Evolutionary conservation across 2,113 vertebrate species (phyloP).

Genomic region (Hirundichthys speculiger): DNA sequence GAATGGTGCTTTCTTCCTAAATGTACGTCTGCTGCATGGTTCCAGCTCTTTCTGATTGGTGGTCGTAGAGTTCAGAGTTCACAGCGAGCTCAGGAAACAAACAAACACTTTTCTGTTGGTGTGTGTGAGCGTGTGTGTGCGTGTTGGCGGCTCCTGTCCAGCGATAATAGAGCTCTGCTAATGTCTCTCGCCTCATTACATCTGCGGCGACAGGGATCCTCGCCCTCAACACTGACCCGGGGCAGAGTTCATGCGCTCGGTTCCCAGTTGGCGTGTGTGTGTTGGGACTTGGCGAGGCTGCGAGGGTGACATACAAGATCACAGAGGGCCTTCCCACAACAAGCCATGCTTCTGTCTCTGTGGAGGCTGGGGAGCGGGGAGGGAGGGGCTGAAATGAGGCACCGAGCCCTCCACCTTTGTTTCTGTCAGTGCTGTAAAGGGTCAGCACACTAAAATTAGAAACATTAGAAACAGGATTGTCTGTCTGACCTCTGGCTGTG

Average conservation of each 20-base stretch:
- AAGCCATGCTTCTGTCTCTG: constrained; percentile 22
- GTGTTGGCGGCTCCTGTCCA: constrained; percentile 35
- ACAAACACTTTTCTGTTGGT: constrained; percentile 17
- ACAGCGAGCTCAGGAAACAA: constrained; percentile 14
- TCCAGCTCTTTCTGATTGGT: too few relatives aligned
- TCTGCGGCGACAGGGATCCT: constrained; percentile 62
- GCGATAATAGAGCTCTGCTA: constrained; percentile 57
- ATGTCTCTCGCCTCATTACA: constrained; percentile 71
- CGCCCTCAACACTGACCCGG: constrained; percentile 46
- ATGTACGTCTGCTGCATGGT: too few relatives aligned
- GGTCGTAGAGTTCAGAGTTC: not conserved
- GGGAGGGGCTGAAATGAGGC: not conserved
- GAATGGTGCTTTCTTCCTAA: too few relatives aligned
- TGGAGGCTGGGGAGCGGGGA: not conserved
- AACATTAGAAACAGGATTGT: not conserved
- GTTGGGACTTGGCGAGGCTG: constrained; percentile 20
- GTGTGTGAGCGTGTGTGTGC: constrained; percentile 23
- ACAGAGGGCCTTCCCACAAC: constrained; percentile 26
- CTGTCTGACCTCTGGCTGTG: not conserved
- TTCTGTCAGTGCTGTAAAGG: not conserved
- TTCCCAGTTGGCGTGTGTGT: constrained; percentile 43
- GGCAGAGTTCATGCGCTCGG: constrained; percentile 64
- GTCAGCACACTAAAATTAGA: not conserved
- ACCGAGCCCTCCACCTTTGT: not conserved
- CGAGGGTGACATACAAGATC: constrained; percentile 10